phyloP scores from a whole-genome alignment of 2,113 vertebrate genomes.

The Rhizomys pruinosus region DNA sequence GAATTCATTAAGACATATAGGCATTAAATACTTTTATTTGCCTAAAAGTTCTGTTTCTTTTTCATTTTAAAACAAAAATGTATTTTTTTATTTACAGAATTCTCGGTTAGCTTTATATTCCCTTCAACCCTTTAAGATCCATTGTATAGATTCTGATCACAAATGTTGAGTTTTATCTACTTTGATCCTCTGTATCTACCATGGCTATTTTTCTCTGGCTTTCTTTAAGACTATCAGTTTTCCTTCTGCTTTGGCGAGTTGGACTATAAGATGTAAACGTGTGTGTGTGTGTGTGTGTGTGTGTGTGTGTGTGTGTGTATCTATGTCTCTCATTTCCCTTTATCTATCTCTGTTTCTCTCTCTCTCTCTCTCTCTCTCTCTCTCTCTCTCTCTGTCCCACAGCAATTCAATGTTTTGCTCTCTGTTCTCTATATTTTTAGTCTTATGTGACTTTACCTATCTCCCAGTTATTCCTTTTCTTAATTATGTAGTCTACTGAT shows the following conservation, averaged over 20 bases:
- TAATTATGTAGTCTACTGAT: not conserved
- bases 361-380: not conserved
- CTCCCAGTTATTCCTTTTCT: not conserved
- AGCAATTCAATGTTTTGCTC: not conserved
- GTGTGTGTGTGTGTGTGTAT: not conserved
- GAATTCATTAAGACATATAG: not conserved
- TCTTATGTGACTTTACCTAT: not conserved
- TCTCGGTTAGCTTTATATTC: not conserved
- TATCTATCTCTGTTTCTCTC: not conserved
- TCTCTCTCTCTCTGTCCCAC: not conserved
- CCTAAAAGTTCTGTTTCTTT: not conserved
- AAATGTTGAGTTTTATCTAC: not conserved
- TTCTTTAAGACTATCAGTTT: not conserved
- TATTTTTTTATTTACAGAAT: not conserved
- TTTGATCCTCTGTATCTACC: not conserved
- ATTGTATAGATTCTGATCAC: not conserved
- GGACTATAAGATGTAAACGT: not conserved
- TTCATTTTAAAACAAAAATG: not conserved
- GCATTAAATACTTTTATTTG: not conserved
- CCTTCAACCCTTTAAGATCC: not conserved
- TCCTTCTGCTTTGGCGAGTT: not conserved
- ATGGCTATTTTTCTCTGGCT: not conserved
- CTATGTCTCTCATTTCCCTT: too few relatives aligned
- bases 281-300: not conserved
- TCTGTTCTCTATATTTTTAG: not conserved